Percentiles rank a stretch among this genome's conserved stretches.
Evolutionary conservation across 2,113 vertebrate species (phyloP).

Genomic region (Rhizomys pruinosus): DNA sequence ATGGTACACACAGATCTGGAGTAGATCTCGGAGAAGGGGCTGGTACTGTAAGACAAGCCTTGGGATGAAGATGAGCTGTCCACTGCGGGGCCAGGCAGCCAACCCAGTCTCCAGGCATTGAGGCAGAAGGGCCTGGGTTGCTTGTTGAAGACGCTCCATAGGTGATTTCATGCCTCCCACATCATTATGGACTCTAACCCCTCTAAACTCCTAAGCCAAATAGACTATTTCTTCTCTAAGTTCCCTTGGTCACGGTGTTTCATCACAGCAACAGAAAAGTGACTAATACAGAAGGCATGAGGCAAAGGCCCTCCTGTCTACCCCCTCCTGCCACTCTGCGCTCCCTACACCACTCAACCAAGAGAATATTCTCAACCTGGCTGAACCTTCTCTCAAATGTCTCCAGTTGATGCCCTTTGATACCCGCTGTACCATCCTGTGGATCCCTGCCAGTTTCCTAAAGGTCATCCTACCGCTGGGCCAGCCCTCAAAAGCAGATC

Average conservation of each 20-base stretch:
- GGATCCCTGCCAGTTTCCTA: neutral
- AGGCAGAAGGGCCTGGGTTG: neutral
- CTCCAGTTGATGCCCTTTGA: neutral
- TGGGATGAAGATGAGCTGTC: neutral
- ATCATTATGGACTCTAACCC: too few species aligned
- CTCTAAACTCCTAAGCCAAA: neutral
- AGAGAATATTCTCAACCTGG: neutral
- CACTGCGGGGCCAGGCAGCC: neutral
- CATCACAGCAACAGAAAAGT: too few species aligned
- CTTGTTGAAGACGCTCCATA: neutral
- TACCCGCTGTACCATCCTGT: fast-evolving
- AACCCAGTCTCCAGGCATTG: neutral
- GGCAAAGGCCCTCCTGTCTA: neutral
- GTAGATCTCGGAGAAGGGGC: neutral
- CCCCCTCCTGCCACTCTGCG: neutral
- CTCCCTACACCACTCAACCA: neutral
- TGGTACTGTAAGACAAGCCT: neutral
- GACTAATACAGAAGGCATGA: too few species aligned
- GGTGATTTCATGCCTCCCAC: neutral
- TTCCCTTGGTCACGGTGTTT: too few species aligned
- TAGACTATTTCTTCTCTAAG: too few species aligned
- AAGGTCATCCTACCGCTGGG: neutral
- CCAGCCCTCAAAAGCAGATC: neutral
- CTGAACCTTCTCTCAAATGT: neutral
- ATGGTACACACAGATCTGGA: neutral